Percentiles rank a stretch among this genome's conserved stretches.
Evolutionary conservation across 2,113 vertebrate species (phyloP).

Genomic region (Tiliqua scincoides): DNA sequence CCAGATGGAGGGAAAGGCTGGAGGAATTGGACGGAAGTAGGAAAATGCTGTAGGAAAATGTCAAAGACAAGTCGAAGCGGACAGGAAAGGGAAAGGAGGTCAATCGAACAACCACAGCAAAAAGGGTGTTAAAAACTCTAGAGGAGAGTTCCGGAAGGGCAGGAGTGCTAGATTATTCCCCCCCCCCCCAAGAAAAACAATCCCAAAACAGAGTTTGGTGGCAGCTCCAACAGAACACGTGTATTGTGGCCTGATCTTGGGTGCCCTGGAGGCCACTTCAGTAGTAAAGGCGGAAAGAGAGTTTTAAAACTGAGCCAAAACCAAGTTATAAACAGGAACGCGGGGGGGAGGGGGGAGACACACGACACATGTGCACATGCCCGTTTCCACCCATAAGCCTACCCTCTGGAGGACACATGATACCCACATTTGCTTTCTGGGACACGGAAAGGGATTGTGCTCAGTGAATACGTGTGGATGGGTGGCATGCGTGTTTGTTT

Average conservation of each 20-base stretch:
- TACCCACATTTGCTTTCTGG: background rate
- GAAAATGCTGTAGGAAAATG: background rate
- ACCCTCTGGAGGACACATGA: background rate
- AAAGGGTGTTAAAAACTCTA: background rate
- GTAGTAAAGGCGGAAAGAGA: background rate
- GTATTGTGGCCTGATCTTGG: background rate
- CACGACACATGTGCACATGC: background rate
- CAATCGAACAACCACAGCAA: background rate
- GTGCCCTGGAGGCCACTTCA: background rate
- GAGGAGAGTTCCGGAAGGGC: background rate
- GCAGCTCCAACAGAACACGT: background rate
- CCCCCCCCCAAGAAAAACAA: background rate
- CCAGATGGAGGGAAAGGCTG: background rate
- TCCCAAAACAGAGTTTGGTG: too few relatives aligned
- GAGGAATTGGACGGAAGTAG: background rate
- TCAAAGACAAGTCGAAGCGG: background rate
- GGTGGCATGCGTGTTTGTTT: too few relatives aligned
- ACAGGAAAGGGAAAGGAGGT: background rate
- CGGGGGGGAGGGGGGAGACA: background rate
- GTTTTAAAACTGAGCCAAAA: background rate
- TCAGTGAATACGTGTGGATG: too few relatives aligned
- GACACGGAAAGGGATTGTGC: too few relatives aligned
- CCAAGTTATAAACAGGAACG: background rate
- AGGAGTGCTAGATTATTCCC: background rate
- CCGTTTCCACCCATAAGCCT: background rate